These are phyloP conservation scores for Hydropotes inermis DNA, from an alignment of 2,113 vertebrate genomes.

Conservation along the genomic window DNA sequence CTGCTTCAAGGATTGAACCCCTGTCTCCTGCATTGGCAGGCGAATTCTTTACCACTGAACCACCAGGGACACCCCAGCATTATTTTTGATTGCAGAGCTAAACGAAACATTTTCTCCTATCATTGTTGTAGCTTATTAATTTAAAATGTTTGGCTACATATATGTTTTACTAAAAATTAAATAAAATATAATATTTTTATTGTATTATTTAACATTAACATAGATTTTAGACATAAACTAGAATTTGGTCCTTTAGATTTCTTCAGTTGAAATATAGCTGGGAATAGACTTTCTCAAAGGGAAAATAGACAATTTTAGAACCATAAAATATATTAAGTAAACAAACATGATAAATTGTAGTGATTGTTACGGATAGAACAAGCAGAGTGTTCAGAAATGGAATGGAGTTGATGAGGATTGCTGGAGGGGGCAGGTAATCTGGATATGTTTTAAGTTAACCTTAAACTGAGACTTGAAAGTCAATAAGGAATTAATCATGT, in stretches of 20 bases:
- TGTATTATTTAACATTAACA: not conserved
- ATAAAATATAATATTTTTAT: not conserved
- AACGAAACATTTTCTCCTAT: not conserved
- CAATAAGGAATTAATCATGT: not conserved
- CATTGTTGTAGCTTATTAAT: not conserved
- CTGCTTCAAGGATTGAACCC: not conserved
- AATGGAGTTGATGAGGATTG: not conserved
- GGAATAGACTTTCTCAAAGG: not conserved
- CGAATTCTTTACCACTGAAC: not conserved
- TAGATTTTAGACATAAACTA: not conserved
- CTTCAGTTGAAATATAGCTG: not conserved
- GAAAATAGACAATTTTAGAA: not conserved
- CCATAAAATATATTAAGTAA: not conserved
- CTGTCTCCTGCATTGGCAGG: not conserved
- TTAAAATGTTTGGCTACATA: not conserved
- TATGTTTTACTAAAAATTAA: slow-evolving; percentile 14
- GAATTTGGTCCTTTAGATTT: not conserved
- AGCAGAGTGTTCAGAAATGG: not conserved
- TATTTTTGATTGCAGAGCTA: not conserved
- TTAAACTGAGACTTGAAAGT: not conserved
- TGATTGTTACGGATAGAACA: not conserved
- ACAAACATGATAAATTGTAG: not conserved
- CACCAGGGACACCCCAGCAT: not conserved
- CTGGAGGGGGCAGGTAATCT: not conserved
- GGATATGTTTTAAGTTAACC: not conserved